Evolutionary conservation across 2,888 invertebrate species (phyloP).

Genomic region (Plutella xylostella): DNA sequence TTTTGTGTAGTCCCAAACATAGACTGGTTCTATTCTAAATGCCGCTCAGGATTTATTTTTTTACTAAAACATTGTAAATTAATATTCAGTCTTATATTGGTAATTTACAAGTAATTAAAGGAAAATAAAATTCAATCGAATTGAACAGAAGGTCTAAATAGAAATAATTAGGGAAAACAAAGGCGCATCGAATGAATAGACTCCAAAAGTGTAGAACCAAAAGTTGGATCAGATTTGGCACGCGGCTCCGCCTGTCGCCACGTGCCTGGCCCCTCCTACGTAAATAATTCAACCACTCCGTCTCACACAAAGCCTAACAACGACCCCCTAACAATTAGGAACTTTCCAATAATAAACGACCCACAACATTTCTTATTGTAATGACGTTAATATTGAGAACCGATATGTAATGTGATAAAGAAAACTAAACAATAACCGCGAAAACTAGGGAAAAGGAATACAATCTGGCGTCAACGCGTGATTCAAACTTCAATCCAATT

Average conservation of each 20-base stretch:
- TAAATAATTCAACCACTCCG: slow-evolving; percentile 45
- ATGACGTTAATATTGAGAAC: too few species aligned
- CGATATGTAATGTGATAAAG: background rate
- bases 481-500: slow-evolving; percentile 64
- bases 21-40: too few species aligned
- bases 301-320: slow-evolving; percentile 32
- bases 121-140: background rate
- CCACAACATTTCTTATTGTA: slow-evolving; percentile 18
- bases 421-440: slow-evolving; percentile 19
- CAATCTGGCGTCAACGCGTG: slow-evolving; percentile 30
- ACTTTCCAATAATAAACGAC: slow-evolving; percentile 38
- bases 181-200: background rate
- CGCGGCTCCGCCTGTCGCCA: slow-evolving; percentile 31
- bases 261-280: slow-evolving; percentile 37
- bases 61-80: too few species aligned
- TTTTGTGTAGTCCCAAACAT: too few species aligned
- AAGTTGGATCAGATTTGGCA: slow-evolving; percentile 19
- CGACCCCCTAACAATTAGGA: slow-evolving; percentile 44
- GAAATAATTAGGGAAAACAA: slow-evolving; percentile 3
- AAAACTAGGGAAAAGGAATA: slow-evolving; percentile 17
- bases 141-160: background rate
- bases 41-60: too few species aligned
- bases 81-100: too few species aligned
- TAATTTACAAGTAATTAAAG: background rate
- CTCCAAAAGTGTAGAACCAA: slow-evolving; percentile 13